Evolutionary conservation across 2,113 vertebrate species (phyloP).

Genomic region (Nycticebus coucang): DNA sequence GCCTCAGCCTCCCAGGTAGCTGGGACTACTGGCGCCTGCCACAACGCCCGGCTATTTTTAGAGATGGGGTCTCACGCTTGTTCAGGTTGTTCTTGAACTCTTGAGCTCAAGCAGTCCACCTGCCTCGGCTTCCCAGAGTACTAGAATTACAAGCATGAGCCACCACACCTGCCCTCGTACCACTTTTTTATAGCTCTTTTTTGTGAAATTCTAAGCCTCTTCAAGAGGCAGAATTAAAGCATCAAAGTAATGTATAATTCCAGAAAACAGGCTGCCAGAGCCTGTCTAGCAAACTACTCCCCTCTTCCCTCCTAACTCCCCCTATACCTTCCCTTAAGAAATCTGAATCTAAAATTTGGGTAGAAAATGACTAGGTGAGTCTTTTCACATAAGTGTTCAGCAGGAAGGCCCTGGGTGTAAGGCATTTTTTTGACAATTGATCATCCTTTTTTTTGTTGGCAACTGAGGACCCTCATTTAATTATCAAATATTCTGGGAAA

Average conservation of each 20-base stretch:
- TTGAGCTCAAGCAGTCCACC: too few species aligned
- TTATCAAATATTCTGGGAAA: neutral
- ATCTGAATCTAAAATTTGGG: neutral
- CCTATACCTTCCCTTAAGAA: neutral
- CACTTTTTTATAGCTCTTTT: neutral
- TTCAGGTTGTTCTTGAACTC: too few species aligned
- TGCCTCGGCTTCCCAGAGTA: too few species aligned
- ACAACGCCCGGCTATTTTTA: too few species aligned
- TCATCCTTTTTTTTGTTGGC: neutral
- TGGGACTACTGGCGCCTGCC: too few species aligned
- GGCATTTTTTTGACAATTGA: neutral
- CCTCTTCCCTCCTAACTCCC: neutral
- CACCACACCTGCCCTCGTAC: neutral
- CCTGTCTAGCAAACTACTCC: neutral
- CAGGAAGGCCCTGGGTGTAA: neutral
- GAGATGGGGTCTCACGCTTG: too few species aligned
- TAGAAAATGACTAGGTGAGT: neutral
- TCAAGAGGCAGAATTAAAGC: neutral
- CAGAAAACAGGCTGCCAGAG: neutral
- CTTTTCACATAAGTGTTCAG: neutral
- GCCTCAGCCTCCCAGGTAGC: too few species aligned
- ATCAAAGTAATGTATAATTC: neutral
- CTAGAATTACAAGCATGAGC: too few species aligned
- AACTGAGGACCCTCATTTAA: conserved; percentile 25
- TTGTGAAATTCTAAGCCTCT: neutral